Base-by-base conservation (phyloP, 1,140 invertebrate genomes). In the Brachionus rotundiformis region DNA sequence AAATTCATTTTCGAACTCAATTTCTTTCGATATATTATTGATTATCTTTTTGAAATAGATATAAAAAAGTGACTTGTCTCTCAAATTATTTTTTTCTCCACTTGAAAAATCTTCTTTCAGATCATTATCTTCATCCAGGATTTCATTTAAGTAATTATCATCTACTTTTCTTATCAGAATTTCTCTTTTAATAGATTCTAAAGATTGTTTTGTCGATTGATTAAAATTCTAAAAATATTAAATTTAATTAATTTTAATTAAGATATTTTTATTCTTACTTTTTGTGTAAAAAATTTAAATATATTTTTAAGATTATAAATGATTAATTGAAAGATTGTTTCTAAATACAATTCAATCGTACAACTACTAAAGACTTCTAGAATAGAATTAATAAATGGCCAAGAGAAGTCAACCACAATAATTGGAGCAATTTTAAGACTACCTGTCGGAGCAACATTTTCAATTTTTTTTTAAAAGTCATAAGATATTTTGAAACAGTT, bases 391-490 rank as follows among this genome's bases (percentile, higher is more conserved):
- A 68, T 68, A 31, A 68, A 68, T 11, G 63, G 8, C 63, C 63
- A 68, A 13, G 63, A 68, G 31, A 68, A 68, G 33, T 68, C 63
- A n/a, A 68, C 63, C 3, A 68, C 31, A n/a, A 68, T 68, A 13
- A 36, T 16, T 6, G 27, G 7, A 13, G 63, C 8, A 68, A 6
- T n/a, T 68, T 33, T 68, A 31, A 68, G 31, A 6, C 13, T n/a
- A 13, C 16, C 31, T 33, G 27, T 31, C 13, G 63, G n/a, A 13
- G n/a, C 63, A 36, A 68, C 16, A 3, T 33, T 68, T 68, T 33
- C 31, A 8, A 31, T 6, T 33, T 33, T 33, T 33, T 68, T 33
- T 68, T 68, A 33, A 68, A 68, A 19, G 7, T 68, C 3, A 68
- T n/a, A 10, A 68, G 16, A 33, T 68, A 68, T 68, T 68, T 68